Conservation (phyloP, 2,888 invertebrate species). For the Lacanobia wlatinum region DNA sequence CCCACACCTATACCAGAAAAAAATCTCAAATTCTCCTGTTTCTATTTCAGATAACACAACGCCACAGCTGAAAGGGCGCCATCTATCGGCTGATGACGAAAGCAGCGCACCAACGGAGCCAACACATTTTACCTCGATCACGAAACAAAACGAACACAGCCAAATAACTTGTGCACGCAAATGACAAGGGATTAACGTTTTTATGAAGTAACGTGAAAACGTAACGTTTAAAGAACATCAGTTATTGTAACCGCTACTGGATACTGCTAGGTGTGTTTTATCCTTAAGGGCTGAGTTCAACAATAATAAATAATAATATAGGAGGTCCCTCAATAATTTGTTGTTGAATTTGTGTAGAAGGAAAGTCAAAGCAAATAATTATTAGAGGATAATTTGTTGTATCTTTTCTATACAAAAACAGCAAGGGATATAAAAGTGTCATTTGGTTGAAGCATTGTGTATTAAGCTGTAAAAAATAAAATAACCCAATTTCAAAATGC, state of each 20-base stretch:
- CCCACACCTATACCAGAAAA: not conserved
- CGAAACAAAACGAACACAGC: conserved; percentile 74
- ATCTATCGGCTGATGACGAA: conserved; percentile 74
- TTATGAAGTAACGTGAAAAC: conserved; percentile 11
- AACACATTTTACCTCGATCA: conserved; percentile 79
- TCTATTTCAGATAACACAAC: conserved; percentile 86
- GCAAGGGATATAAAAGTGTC: conserved; percentile 18
- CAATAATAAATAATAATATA: no score
- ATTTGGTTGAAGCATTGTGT: conserved; percentile 39
- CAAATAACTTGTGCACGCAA: conserved; percentile 67
- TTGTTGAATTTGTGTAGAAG: conserved; percentile 20
- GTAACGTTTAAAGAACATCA: not conserved
- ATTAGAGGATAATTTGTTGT: not conserved
- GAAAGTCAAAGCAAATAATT: not conserved
- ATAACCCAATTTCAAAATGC: conserved; percentile 50
- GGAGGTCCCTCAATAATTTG: not conserved
- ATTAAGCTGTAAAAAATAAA: conserved; percentile 34
- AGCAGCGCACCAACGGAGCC: conserved; percentile 75
- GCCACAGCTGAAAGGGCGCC: conserved; percentile 76
- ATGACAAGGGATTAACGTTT: conserved; percentile 32
- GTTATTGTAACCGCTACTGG: not conserved
- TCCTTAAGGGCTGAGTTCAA: not conserved
- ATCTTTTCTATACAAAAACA: conserved; percentile 10
- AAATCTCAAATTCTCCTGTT: conserved; percentile 8
- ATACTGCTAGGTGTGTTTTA: conserved; percentile 3